Evolutionary conservation across 2,888 invertebrate genomes (phyloP).

Genomic region (Lithophane socia): DNA sequence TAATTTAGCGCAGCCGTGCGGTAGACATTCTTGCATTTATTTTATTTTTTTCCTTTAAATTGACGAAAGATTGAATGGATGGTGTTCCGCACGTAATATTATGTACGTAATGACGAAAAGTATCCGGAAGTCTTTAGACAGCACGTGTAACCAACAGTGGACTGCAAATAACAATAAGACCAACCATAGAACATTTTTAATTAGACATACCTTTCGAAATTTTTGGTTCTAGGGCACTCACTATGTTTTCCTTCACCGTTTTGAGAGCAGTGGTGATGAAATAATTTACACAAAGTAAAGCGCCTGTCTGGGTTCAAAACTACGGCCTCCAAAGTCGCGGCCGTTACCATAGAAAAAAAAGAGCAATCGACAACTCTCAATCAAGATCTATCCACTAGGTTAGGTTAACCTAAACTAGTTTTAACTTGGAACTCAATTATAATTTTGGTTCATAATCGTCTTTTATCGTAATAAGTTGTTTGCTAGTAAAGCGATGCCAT

Average conservation of each 20-base stretch:
- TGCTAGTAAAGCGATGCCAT: slow-evolving; percentile 21
- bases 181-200: too few relatives aligned
- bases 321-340: not conserved
- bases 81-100: not conserved
- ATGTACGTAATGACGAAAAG: not conserved
- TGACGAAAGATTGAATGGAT: not conserved
- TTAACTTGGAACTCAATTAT: slow-evolving; percentile 24
- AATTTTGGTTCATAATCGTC: slow-evolving; percentile 14
- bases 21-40: not conserved
- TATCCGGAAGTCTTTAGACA: not conserved
- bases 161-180: not conserved
- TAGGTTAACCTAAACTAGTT: not conserved
- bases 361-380: not conserved
- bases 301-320: not conserved
- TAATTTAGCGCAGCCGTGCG: not conserved
- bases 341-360: not conserved
- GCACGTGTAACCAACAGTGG: not conserved
- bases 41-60: not conserved
- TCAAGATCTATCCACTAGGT: not conserved
- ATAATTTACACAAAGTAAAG: not conserved
- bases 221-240: not conserved
- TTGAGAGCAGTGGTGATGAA: not conserved
- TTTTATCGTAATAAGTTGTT: slow-evolving; percentile 33
- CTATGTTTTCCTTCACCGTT: not conserved
- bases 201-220: too few relatives aligned